These are phyloP conservation scores for Channallabes apus DNA, from an alignment of 2,797 vertebrate species.

Conservation along the genomic window DNA sequence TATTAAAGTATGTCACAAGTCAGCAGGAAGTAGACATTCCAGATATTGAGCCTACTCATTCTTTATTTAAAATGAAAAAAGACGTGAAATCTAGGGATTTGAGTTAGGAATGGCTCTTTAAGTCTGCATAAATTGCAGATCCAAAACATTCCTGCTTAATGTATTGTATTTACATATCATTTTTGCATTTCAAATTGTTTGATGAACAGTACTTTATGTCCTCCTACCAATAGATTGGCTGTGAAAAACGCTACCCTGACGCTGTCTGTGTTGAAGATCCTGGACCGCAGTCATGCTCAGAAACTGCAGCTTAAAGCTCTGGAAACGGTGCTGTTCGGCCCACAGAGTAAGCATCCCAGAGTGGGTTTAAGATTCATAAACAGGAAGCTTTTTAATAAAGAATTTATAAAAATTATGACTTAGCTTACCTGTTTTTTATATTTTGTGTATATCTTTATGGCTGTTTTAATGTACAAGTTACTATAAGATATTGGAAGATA, in stretches of 20 bases:
- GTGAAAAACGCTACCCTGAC: slow-evolving; percentile 88
- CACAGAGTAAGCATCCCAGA: slow-evolving; percentile 74
- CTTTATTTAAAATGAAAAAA: background rate
- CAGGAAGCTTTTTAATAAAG: too few relatives aligned
- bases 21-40: background rate
- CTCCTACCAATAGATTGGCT: slow-evolving; percentile 72
- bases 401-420: background rate
- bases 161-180: background rate
- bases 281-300: slow-evolving; percentile 87
- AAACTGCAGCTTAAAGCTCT: slow-evolving; percentile 93
- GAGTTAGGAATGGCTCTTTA: background rate
- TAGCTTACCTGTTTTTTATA: background rate
- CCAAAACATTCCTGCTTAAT: background rate
- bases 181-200: background rate
- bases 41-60: background rate
- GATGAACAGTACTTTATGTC: slow-evolving; percentile 3
- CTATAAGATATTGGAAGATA: background rate
- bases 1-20: background rate
- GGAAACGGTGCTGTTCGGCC: slow-evolving; percentile 88
- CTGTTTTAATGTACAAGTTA: background rate
- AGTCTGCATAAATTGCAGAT: background rate
- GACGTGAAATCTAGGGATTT: background rate
- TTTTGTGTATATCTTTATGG: background rate
- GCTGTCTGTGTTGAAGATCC: slow-evolving; percentile 81
- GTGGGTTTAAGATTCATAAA: background rate